Conservation (phyloP, 2,113 vertebrate genomes). For the Rhinopomastus cyanomelas region DNA sequence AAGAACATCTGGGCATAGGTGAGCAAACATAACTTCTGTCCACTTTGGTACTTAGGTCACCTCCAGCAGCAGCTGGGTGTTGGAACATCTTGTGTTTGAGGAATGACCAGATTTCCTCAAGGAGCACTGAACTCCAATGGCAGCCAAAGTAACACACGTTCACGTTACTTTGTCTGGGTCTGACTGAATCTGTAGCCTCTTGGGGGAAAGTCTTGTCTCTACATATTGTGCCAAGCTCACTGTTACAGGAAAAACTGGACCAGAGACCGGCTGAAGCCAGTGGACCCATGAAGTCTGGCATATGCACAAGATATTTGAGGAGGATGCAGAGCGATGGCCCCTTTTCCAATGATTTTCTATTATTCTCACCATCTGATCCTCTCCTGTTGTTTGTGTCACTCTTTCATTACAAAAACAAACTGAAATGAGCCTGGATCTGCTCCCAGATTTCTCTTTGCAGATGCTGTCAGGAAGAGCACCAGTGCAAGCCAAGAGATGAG, state of each 20-base stretch:
- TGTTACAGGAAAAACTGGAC: neutral
- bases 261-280: neutral
- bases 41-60: neutral
- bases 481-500: neutral
- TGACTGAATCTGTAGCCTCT: neutral
- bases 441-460: slow-evolving; percentile 39
- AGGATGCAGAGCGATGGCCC: rapidly evolving
- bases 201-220: neutral
- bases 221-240: neutral
- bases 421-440: neutral
- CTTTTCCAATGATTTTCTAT: neutral
- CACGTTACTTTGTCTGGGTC: neutral
- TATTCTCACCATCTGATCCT: neutral
- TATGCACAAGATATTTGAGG: neutral
- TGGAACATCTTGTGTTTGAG: neutral
- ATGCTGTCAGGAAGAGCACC: neutral
- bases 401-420: slow-evolving; percentile 39
- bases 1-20: neutral
- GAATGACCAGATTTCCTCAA: neutral
- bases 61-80: neutral
- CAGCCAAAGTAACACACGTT: neutral
- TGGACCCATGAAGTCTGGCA: neutral
- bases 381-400: slow-evolving; percentile 29
- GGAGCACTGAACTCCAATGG: neutral
- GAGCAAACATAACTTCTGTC: neutral